phyloP scores from a whole-genome alignment of 2,888 invertebrate genomes.

The Neelides folsomi region DNA sequence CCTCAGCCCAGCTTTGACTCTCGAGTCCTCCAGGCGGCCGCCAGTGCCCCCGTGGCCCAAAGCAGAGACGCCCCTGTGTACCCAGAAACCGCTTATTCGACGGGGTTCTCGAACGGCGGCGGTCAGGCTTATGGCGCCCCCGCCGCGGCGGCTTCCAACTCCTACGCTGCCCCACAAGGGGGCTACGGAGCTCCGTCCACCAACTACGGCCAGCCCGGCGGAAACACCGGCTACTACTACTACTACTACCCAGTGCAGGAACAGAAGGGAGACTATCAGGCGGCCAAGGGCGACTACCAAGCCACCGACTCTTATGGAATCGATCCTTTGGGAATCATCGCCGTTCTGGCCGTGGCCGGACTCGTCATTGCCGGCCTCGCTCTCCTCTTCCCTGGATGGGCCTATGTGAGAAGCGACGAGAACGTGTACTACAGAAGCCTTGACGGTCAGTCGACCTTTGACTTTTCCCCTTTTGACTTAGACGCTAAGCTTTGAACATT shows the following conservation, averaged over 20 bases:
- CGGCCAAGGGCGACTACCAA: slow-evolving; percentile 28
- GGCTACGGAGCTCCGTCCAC: slow-evolving; percentile 17
- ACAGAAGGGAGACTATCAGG: slow-evolving; percentile 28
- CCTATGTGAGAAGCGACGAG: slow-evolving; percentile 33
- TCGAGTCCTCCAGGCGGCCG: slow-evolving; percentile 8
- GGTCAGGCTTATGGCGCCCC: slow-evolving; percentile 15
- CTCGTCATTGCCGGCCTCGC: slow-evolving; percentile 33
- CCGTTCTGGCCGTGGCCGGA: slow-evolving; percentile 32
- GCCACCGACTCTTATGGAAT: slow-evolving; percentile 33
- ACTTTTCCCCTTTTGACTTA: background rate
- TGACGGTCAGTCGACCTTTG: slow-evolving; percentile 19
- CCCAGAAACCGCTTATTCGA: slow-evolving; percentile 16
- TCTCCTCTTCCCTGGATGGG: slow-evolving; percentile 33
- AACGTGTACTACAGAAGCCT: slow-evolving; percentile 34
- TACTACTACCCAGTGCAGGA: slow-evolving; percentile 34
- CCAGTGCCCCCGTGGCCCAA: slow-evolving; percentile 29
- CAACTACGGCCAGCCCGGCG: slow-evolving; percentile 14
- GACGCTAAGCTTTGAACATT: background rate
- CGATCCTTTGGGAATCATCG: slow-evolving; percentile 33
- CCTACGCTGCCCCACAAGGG: slow-evolving; percentile 17
- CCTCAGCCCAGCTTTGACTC: background rate
- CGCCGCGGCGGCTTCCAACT: slow-evolving; percentile 18
- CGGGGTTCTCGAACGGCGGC: slow-evolving; percentile 18
- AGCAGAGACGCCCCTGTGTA: slow-evolving; percentile 32
- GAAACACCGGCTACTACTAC: slow-evolving; percentile 32